phyloP scores from a whole-genome alignment of 35 echinoderm and acorn worm species.

The Hemicentrotus pulcherrimus region DNA sequence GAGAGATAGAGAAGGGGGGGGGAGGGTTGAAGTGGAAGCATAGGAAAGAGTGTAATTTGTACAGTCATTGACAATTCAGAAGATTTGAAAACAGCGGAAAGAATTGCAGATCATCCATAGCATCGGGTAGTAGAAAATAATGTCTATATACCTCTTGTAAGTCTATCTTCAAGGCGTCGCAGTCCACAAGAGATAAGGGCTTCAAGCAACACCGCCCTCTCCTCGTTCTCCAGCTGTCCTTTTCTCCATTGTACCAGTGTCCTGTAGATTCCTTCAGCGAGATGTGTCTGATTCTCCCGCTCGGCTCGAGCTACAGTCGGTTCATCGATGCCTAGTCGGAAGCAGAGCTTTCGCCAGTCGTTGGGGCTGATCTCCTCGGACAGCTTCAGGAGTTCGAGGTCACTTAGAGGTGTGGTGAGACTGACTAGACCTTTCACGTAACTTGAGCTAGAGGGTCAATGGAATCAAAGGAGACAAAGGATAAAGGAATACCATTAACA shows the following conservation, averaged over 20 bases:
- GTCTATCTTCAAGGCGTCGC: slow-evolving; percentile 37
- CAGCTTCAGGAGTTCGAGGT: slow-evolving; percentile 5
- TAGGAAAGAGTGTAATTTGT: too few species aligned
- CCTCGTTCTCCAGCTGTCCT: slow-evolving; percentile 32
- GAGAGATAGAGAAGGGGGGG: too few species aligned
- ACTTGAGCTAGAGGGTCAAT: background rate
- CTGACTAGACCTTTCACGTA: background rate
- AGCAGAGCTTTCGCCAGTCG: slow-evolving; percentile 40
- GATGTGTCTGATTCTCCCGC: background rate
- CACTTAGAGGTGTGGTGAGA: background rate
- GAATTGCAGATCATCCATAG: too few species aligned
- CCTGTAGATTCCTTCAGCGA: background rate
- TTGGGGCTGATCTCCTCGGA: slow-evolving; percentile 41
- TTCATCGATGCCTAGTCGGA: slow-evolving; percentile 25
- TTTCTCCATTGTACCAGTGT: background rate
- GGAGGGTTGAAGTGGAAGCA: too few species aligned
- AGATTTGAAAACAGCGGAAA: too few species aligned
- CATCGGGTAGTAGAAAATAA: background rate
- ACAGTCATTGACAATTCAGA: too few species aligned
- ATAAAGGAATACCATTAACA: background rate
- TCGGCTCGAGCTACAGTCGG: background rate
- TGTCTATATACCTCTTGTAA: background rate
- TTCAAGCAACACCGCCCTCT: slow-evolving; percentile 6
- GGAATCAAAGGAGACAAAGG: background rate
- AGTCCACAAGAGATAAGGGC: slow-evolving; percentile 35